Evolutionary conservation across 1,140 invertebrate genomes (phyloP).

Genomic region (Heliconius nattereri): DNA sequence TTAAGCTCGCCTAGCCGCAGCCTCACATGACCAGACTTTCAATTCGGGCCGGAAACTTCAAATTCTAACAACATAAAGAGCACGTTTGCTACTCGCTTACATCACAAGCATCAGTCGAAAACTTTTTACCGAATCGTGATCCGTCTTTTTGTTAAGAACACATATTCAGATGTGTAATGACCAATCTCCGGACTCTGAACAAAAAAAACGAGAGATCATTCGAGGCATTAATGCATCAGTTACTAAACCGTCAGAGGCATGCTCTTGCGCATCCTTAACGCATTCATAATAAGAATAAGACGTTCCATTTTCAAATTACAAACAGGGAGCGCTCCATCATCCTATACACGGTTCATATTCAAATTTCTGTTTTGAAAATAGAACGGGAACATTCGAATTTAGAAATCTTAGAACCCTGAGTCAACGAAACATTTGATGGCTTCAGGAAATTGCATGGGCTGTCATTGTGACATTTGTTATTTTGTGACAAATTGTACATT

Average conservation of each 20-base stretch:
- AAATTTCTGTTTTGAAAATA: constrained; percentile 74
- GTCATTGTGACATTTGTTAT: not conserved
- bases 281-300: constrained; percentile 76
- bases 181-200: constrained; percentile 73
- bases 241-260: constrained; percentile 77
- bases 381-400: constrained; percentile 52
- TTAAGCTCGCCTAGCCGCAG: constrained; percentile 18
- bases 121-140: constrained; percentile 72
- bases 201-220: constrained; percentile 71
- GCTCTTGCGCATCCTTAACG: constrained; percentile 77
- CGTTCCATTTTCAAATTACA: constrained; percentile 72
- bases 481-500: constrained; percentile 2
- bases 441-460: constrained; percentile 40
- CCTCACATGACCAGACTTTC: constrained; percentile 36
- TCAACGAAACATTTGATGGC: constrained; percentile 34
- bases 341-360: constrained; percentile 66
- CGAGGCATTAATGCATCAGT: constrained; percentile 77
- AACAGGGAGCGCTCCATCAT: constrained; percentile 65
- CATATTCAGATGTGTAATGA: constrained; percentile 80
- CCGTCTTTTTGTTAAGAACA: constrained; percentile 70
- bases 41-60: constrained; percentile 73
- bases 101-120: constrained; percentile 61
- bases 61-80: constrained; percentile 74
- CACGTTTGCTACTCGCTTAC: constrained; percentile 74
- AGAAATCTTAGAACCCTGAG: constrained; percentile 36